Evolutionary conservation across 2,888 invertebrate genomes (phyloP).

Genomic region (Lasioglossum pauxillum): DNA sequence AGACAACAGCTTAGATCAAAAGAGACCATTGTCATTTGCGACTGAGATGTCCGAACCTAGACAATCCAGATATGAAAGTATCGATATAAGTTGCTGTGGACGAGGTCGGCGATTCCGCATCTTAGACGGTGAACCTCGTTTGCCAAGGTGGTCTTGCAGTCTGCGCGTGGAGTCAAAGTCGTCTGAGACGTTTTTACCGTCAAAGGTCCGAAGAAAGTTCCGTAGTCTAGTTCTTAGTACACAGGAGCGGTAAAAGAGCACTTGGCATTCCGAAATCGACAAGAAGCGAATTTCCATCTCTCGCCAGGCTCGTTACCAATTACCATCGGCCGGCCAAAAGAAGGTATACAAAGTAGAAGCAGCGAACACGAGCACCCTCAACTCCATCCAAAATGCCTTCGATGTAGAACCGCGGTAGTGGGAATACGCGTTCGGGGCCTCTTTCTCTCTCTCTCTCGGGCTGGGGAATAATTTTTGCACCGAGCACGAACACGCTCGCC

Average conservation of each 20-base stretch:
- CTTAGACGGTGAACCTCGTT: background rate
- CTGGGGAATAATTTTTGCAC: conserved; percentile 37
- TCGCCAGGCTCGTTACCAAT: conserved; percentile 22
- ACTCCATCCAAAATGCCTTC: conserved; percentile 10
- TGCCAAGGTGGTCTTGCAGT: background rate
- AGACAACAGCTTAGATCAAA: background rate
- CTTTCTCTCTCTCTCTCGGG: background rate
- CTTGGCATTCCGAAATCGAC: conserved; percentile 12
- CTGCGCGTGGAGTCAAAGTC: background rate
- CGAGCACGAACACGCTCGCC: conserved; percentile 17
- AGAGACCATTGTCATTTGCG: background rate
- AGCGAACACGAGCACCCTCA: background rate
- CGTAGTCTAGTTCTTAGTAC: background rate
- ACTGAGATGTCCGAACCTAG: background rate
- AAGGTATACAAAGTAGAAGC: conserved; percentile 6
- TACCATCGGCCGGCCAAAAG: conserved; percentile 23
- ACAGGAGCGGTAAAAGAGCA: background rate
- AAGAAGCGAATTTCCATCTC: conserved; percentile 15
- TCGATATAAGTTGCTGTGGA: background rate
- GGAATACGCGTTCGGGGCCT: conserved; percentile 21
- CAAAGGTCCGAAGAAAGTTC: background rate
- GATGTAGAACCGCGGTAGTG: background rate
- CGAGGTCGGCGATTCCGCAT: background rate
- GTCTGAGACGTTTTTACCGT: background rate
- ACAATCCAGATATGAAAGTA: background rate